A percentile compares a stretch with the other conserved stretches of the same genome.
phyloP scores from a whole-genome alignment of 1,140 invertebrate species.

The Lepidurus arcticus region DNA sequence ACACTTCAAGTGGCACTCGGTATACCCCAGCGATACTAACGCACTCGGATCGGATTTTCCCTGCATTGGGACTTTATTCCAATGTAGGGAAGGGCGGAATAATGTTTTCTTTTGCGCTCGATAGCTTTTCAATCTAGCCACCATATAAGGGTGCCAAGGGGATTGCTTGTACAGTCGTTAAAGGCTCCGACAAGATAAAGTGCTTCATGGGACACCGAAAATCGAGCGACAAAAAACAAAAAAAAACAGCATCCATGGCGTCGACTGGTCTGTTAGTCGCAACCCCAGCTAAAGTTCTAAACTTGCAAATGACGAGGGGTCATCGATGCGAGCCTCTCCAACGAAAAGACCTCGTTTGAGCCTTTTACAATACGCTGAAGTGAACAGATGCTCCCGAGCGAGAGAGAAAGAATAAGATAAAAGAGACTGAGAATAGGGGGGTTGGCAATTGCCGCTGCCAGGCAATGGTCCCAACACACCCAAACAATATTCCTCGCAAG shows the following conservation, averaged over 20 bases:
- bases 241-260: background rate
- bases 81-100: background rate
- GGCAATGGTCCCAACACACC: background rate
- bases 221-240: background rate
- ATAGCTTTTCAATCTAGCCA: slow-evolving; percentile 19
- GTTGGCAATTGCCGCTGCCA: too few species aligned
- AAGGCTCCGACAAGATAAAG: slow-evolving; percentile 13
- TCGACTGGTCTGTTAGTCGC: background rate
- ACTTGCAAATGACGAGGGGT: slow-evolving; percentile 12
- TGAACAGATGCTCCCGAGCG: background rate
- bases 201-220: background rate
- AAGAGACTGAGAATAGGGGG: too few species aligned
- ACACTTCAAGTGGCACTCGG: background rate
- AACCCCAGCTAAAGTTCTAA: background rate
- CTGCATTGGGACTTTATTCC: background rate
- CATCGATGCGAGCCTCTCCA: slow-evolving; percentile 4
- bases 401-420: background rate
- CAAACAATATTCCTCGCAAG: background rate
- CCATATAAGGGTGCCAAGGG: slow-evolving; percentile 20
- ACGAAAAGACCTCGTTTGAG: background rate
- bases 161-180: slow-evolving; percentile 10
- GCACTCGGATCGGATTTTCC: background rate
- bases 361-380: background rate
- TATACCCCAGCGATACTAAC: background rate
- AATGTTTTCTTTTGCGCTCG: slow-evolving; percentile 18